Conservation (phyloP, 2,113 vertebrate genomes). For the Corydoras sp. region DNA sequence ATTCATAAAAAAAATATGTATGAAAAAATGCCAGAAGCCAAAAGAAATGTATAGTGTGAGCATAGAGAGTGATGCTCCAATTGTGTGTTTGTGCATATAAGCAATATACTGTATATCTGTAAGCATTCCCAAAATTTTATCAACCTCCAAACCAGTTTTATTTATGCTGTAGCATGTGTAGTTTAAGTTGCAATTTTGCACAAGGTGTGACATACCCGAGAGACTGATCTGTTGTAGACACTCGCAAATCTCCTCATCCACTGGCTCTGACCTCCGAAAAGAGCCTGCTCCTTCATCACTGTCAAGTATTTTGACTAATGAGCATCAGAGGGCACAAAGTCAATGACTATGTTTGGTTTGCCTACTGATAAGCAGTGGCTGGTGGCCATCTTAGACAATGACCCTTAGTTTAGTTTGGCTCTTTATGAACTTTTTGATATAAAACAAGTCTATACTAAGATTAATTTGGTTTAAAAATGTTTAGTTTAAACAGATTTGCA, state of each 20-base stretch:
- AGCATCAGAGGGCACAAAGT: constrained; percentile 54
- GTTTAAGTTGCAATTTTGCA: constrained; percentile 25
- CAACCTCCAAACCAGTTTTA: no score
- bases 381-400: background rate
- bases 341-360: constrained; percentile 67
- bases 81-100: no score
- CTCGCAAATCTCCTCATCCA: constrained; percentile 57
- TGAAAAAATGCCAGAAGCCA: no score
- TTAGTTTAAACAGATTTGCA: no score
- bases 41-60: no score
- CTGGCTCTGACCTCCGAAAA: constrained; percentile 54
- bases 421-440: background rate
- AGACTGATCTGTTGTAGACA: constrained; percentile 39
- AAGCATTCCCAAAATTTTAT: no score
- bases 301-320: constrained; percentile 60
- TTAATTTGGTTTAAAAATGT: no score
- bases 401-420: constrained; percentile 7
- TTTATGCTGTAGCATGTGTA: no score
- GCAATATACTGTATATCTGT: no score
- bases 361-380: constrained; percentile 63
- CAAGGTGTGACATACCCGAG: constrained; percentile 43
- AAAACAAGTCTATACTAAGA: no score
- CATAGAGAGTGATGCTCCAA: no score
- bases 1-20: no score
- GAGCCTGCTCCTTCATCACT: constrained; percentile 60